Percentiles rank a stretch among this genome's conserved stretches.
These are phyloP conservation scores for Chinchilla lanigera DNA, from an alignment of 2,113 vertebrate genomes.

Conservation along the genomic window DNA sequence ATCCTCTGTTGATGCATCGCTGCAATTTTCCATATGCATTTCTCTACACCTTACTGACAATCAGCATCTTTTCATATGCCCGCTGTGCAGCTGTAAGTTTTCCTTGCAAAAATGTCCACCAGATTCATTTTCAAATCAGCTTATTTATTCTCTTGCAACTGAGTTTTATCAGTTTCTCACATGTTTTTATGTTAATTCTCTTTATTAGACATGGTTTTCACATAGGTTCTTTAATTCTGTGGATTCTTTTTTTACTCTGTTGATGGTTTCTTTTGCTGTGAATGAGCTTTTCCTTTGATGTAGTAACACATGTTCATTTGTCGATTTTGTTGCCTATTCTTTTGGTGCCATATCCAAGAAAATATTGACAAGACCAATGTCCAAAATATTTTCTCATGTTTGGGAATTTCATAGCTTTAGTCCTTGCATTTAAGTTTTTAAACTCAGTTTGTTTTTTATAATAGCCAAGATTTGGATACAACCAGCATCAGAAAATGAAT, in stretches of 20 bases:
- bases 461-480: background rate
- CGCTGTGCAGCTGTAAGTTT: background rate
- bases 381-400: background rate
- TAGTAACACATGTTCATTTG: background rate
- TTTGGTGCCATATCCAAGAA: background rate
- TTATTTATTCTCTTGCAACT: background rate
- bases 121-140: background rate
- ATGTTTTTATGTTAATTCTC: no score
- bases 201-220: no score
- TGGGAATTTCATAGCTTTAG: background rate
- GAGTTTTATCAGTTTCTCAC: no score
- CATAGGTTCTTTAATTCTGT: no score
- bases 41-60: no score
- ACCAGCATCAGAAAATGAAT: no score
- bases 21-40: background rate
- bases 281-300: background rate
- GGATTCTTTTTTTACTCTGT: background rate
- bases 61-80: background rate
- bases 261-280: background rate
- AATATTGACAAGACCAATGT: background rate
- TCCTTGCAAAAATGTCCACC: background rate
- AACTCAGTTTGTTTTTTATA: background rate
- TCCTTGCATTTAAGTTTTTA: background rate
- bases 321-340: background rate
- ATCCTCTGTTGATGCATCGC: background rate